A percentile compares a stretch with the other conserved stretches of the same genome.
Conservation (phyloP, 2,797 vertebrate species). For the Rhincodon typus region DNA sequence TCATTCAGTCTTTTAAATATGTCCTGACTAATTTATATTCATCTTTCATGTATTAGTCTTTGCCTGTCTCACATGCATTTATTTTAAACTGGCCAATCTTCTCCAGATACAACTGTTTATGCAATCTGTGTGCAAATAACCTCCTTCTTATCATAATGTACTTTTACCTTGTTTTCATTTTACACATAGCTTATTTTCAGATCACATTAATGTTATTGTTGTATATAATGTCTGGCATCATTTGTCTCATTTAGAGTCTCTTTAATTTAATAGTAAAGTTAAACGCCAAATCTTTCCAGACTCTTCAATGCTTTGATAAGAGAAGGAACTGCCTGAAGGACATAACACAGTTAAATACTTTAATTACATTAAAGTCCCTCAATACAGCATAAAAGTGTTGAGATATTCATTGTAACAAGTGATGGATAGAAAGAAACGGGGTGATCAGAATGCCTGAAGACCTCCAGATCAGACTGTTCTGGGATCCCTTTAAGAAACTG, state of each 20-base stretch:
- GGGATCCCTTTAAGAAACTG: background rate
- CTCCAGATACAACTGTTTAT: background rate
- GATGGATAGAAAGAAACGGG: background rate
- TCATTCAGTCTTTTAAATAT: background rate
- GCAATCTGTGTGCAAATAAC: background rate
- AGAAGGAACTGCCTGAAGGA: background rate
- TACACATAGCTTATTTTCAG: background rate
- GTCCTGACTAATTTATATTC: background rate
- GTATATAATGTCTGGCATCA: background rate
- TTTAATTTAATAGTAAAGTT: background rate
- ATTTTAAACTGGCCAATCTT: background rate
- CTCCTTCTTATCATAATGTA: background rate
- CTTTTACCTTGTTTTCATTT: background rate
- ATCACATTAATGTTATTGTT: background rate
- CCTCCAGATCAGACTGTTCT: background rate
- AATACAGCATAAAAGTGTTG: background rate
- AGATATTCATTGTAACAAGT: background rate
- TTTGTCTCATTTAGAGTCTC: background rate
- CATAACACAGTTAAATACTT: background rate
- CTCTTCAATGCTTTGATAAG: background rate
- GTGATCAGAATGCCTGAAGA: background rate
- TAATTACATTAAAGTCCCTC: background rate
- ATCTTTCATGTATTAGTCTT: background rate
- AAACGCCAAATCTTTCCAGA: background rate
- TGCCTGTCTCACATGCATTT: background rate